Evolutionary conservation across 2,113 vertebrate species (phyloP).

Genomic region (Paratilapia polleni): DNA sequence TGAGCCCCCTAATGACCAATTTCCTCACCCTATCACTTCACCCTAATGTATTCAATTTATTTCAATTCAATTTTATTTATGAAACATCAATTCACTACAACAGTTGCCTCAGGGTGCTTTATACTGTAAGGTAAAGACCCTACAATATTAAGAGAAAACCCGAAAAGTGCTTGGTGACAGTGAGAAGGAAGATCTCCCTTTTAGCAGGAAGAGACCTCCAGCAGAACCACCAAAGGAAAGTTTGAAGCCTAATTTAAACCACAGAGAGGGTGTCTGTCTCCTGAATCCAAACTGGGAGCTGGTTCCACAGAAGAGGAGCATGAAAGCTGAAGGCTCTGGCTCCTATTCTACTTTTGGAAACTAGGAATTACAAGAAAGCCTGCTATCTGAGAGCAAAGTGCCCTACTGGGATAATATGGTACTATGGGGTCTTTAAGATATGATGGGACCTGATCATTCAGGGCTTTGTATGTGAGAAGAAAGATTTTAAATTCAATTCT

Average conservation of each 20-base stretch:
- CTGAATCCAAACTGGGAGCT: background rate
- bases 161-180: background rate
- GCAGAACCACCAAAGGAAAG: background rate
- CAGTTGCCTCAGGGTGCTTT: background rate
- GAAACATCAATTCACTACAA: background rate
- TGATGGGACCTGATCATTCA: background rate
- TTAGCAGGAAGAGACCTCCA: no score
- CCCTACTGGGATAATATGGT: background rate
- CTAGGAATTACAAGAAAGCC: background rate
- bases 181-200: background rate
- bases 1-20: no score
- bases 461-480: background rate
- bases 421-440: background rate
- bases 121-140: background rate
- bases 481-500: conserved; percentile 2
- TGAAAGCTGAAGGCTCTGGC: background rate
- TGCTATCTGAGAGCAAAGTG: background rate
- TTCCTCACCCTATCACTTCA: no score
- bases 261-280: no score
- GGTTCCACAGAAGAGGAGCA: background rate
- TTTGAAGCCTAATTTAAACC: background rate
- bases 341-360: background rate
- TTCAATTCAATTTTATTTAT: background rate
- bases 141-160: no score
- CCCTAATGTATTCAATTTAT: background rate